Evolutionary conservation across 1,140 invertebrate species (phyloP).

Genomic region (Drosophila watanabei): DNA sequence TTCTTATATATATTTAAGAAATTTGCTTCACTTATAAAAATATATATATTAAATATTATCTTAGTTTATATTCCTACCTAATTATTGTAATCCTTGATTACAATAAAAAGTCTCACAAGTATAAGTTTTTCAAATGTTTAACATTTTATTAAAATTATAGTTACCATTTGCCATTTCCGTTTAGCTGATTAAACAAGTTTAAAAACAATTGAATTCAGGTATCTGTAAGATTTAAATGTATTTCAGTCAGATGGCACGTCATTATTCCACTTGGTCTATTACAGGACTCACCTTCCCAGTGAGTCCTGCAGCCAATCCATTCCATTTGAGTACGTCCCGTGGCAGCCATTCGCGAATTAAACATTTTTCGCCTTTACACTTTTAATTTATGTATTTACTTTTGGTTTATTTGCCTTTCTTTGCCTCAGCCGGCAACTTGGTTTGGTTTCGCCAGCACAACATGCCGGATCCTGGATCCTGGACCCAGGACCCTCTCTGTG

Average conservation of each 20-base stretch:
- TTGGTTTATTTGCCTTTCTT: constrained; percentile 68
- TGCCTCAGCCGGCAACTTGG: constrained; percentile 25
- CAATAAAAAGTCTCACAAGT: no score
- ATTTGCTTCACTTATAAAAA: no score
- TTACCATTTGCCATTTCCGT: not conserved
- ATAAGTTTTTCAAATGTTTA: no score
- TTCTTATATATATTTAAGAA: no score
- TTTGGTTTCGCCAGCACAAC: constrained; percentile 11
- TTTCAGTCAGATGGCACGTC: not conserved
- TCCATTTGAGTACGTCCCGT: constrained; percentile 51
- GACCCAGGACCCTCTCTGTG: constrained; percentile 4
- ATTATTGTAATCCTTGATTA: no score
- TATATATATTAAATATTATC: no score
- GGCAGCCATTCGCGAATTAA: constrained; percentile 58
- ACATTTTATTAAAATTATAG: not conserved
- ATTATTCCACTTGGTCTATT: not conserved
- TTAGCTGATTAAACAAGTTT: not conserved
- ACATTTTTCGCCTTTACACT: constrained; percentile 71
- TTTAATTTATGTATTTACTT: constrained; percentile 82
- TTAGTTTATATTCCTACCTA: no score
- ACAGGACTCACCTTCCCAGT: not conserved
- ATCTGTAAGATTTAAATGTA: not conserved
- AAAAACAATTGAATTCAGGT: not conserved
- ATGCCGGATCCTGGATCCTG: not conserved
- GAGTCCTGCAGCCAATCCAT: constrained; percentile 35